phyloP scores from a whole-genome alignment of 2,888 invertebrate genomes.

The Orchestes rusci region DNA sequence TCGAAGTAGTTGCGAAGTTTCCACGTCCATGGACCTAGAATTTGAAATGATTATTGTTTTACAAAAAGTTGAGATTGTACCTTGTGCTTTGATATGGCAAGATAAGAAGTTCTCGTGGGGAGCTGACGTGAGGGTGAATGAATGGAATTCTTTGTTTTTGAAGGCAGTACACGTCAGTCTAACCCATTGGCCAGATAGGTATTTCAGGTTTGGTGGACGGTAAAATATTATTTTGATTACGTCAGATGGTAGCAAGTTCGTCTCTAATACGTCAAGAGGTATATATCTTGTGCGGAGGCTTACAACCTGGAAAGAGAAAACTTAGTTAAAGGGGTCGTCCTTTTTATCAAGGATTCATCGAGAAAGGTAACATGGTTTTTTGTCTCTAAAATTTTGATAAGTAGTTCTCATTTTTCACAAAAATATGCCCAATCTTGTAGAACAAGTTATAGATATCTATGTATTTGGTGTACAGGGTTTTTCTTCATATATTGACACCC shows the following conservation, averaged over 20 bases:
- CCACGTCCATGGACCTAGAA: conserved; percentile 91
- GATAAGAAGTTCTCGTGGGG: conserved; percentile 93
- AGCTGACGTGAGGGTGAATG: conserved; percentile 91
- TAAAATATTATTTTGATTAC: conserved; percentile 93
- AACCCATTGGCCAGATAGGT: conserved; percentile 92
- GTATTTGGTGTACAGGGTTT: too few relatives aligned
- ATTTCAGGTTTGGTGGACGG: conserved; percentile 90
- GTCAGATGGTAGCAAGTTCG: conserved; percentile 88
- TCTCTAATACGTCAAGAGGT: conserved; percentile 87
- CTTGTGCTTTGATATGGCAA: conserved; percentile 86
- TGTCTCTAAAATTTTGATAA: too few relatives aligned
- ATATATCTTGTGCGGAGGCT: conserved; percentile 85
- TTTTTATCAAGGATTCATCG: background rate
- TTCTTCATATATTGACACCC: too few relatives aligned
- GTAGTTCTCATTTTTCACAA: too few relatives aligned
- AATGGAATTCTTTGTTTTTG: conserved; percentile 84
- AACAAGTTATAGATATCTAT: too few relatives aligned
- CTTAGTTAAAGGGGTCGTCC: background rate
- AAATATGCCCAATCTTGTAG: too few relatives aligned
- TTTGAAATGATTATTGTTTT: background rate
- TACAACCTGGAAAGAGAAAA: conserved; percentile 58
- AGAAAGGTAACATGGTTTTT: too few relatives aligned
- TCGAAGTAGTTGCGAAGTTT: conserved; percentile 91
- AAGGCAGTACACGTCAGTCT: conserved; percentile 87
- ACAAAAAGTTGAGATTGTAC: conserved; percentile 24